Evolutionary conservation across 2,888 invertebrate species (phyloP).

Genomic region (Dasysyrphus albostriatus): DNA sequence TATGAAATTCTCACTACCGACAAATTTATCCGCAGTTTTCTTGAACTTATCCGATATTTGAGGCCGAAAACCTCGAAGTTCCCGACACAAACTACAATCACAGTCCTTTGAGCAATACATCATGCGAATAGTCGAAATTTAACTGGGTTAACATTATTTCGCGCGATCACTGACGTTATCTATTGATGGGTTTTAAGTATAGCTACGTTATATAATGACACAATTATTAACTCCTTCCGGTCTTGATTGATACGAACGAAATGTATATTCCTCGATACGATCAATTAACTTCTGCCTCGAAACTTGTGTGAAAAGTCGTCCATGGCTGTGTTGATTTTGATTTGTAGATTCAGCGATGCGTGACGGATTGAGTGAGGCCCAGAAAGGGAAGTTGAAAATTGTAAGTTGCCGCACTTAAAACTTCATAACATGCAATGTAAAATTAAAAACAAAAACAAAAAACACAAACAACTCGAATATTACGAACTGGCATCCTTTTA

Average conservation of each 20-base stretch:
- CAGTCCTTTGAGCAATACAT: conserved; percentile 91
- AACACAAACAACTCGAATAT: conserved; percentile 2
- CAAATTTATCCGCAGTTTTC: conserved; percentile 43
- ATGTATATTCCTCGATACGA: conserved; percentile 51
- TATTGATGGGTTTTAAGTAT: background rate
- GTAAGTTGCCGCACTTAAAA: conserved; percentile 33
- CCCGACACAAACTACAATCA: conserved; percentile 90
- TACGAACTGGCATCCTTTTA: conserved; percentile 51
- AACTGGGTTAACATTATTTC: conserved; percentile 49
- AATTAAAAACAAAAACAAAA: background rate
- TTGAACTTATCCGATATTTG: conserved; percentile 48
- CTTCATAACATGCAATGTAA: conserved; percentile 24
- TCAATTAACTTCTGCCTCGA: conserved; percentile 69
- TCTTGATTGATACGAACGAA: conserved; percentile 46
- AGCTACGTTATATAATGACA: conserved; percentile 53
- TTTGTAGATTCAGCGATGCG: conserved; percentile 51
- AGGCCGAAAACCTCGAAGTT: conserved; percentile 87
- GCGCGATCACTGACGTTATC: conserved; percentile 53
- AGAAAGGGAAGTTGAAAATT: conserved; percentile 31
- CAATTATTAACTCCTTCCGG: conserved; percentile 70
- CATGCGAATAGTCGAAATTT: conserved; percentile 67
- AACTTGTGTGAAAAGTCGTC: conserved; percentile 51
- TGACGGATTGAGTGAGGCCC: conserved; percentile 18
- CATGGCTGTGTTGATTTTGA: conserved; percentile 50
- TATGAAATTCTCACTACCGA: conserved; percentile 84